Base-by-base conservation (phyloP, 2,113 vertebrate species). In the Protobothrops mucrosquamatus region DNA sequence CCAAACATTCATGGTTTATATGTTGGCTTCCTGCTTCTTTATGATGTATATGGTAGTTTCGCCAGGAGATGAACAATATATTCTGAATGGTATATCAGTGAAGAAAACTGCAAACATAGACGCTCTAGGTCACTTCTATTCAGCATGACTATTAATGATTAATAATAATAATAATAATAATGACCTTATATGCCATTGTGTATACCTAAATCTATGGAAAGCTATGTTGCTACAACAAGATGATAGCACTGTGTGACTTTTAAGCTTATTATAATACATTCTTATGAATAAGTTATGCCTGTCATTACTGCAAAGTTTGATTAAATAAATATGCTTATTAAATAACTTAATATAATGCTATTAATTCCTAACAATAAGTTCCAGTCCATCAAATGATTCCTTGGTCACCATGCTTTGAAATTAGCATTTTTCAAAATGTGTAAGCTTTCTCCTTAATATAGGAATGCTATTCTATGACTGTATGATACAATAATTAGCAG, bases 341-440 rank as follows among this genome's bases (percentile, higher is more conserved):
- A 81, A 81, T 81, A 81, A 81, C 69, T 39, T 39, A 81, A 81
- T 81, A 81, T 81, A 81, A 81, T 81, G 34, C 74, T 81, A 43
- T 81, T 43, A 95, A 93, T 87, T 93, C 51, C 64, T 39, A 23
- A 34, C 23, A 93, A 51, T 55, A 85, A 64, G 87, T 89, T 91
- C 26, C 18, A 43, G 69, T 93, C 29, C 87, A 43, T 91, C 48
- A 88, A 92, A 52, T 23, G 94, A 96, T 2, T 2, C 22, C 90
- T 92, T 3, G 2, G 39, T 91, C 39, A 85, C 61, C 64, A 61
- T n/a, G 22, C 88, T 52, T 61, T 89, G 64, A 93, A 91, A 85
- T 52, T 29, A 46, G 29, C 64, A n/a, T 34, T 9, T 64, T 34
- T 88, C 88, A 89, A 26, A 92, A 22, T 92, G 5, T 74, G 24